Conservation (phyloP, 1,140 invertebrate genomes). For the Brachionus calyciflorus region DNA sequence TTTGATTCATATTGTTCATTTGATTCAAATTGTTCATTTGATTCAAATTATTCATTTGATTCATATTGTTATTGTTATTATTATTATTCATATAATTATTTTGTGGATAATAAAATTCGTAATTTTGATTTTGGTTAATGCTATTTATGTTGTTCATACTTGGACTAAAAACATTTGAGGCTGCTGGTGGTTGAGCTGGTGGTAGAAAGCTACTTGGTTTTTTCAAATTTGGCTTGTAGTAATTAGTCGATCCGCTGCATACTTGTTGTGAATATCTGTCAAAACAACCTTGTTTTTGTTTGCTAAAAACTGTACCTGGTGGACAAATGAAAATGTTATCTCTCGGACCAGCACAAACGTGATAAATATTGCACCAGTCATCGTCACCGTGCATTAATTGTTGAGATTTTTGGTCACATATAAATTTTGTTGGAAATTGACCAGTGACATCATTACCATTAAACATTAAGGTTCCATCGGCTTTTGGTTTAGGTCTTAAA, state of each 20-base stretch:
- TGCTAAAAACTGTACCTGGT: conserved; percentile 46
- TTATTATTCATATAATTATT: background rate
- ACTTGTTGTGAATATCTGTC: conserved; percentile 1
- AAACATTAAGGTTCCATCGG: conserved; percentile 35
- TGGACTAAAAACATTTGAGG: conserved; percentile 20
- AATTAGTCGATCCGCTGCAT: conserved; percentile 22
- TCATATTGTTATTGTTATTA: background rate
- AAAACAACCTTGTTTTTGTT: conserved; percentile 44
- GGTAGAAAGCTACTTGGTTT: conserved; percentile 36
- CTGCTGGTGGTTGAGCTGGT: background rate
- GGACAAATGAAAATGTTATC: conserved; percentile 47
- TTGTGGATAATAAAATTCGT: conserved; percentile 16
- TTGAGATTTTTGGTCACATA: conserved; percentile 24
- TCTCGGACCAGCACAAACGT: conserved; percentile 33
- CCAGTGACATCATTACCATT: conserved; percentile 34
- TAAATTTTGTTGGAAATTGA: conserved; percentile 39
- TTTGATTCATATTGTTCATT: no score
- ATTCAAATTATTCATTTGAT: conserved; percentile 23
- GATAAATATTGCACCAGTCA: conserved; percentile 48
- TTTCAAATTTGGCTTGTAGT: conserved; percentile 45
- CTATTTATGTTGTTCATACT: background rate
- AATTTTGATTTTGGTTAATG: background rate
- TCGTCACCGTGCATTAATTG: background rate
- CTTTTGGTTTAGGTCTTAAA: conserved; percentile 40
- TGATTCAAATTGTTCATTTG: background rate